Percentiles rank a stretch among this genome's conserved stretches.
Evolutionary conservation across 1,140 invertebrate species (phyloP).

Genomic region (Monomorium pharaonis): DNA sequence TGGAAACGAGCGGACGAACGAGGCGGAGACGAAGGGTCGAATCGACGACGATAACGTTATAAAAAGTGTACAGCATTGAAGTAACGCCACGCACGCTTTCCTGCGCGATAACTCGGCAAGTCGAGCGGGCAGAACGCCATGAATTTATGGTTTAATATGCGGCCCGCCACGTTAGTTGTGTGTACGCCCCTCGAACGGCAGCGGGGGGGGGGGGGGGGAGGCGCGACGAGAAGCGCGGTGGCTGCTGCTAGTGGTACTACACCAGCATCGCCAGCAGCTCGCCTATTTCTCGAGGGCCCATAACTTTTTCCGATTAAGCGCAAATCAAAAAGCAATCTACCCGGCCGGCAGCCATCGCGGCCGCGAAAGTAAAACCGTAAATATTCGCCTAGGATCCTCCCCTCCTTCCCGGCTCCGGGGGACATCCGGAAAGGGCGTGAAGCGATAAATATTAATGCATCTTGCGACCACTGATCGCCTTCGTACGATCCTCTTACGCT

Average conservation of each 20-base stretch:
- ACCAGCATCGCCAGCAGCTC: conserved; percentile 44
- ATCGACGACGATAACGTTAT: conserved; percentile 62
- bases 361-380: conserved; percentile 75
- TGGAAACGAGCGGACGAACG: conserved; percentile 4
- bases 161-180: conserved; percentile 71
- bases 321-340: conserved; percentile 84
- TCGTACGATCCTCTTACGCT: conserved; percentile 10
- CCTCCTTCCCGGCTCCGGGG: background rate
- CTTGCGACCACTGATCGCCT: background rate
- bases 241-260: background rate
- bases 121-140: conserved; percentile 60
- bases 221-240: background rate
- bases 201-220: too few relatives aligned
- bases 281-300: conserved; percentile 74
- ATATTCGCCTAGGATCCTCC: conserved; percentile 64
- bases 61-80: conserved; percentile 62
- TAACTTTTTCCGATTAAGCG: conserved; percentile 83
- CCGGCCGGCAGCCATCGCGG: conserved; percentile 65
- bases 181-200: conserved; percentile 71
- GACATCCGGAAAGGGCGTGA: conserved; percentile 2
- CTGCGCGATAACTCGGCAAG: conserved; percentile 62
- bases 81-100: conserved; percentile 61
- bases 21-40: conserved; percentile 12
- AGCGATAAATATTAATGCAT: conserved; percentile 34
- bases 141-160: conserved; percentile 84